Percentiles rank a stretch among this genome's conserved stretches.
Evolutionary conservation across 2,113 vertebrate genomes (phyloP).

Genomic region (Marmota monax): DNA sequence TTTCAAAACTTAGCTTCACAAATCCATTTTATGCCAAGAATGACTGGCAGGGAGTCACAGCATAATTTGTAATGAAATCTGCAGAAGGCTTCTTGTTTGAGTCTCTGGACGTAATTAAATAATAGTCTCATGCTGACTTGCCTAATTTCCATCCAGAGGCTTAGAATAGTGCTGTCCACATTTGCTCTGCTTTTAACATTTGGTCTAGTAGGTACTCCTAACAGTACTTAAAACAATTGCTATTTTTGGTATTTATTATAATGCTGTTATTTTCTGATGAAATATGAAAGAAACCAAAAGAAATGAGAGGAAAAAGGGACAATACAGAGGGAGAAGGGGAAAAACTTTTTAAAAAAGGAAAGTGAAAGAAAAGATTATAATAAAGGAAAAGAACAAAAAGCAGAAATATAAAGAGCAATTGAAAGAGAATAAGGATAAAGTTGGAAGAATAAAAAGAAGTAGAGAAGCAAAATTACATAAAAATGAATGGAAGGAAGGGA

Average conservation of each 20-base stretch:
- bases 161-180: neutral
- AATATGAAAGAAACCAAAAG: neutral
- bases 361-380: neutral
- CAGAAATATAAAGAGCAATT: neutral
- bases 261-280: neutral
- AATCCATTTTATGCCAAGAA: slow-evolving; percentile 66
- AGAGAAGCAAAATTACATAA: neutral
- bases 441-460: neutral
- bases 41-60: slow-evolving; percentile 46
- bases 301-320: neutral
- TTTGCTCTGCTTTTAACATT: neutral
- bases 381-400: neutral
- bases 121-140: slow-evolving; percentile 8
- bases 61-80: slow-evolving; percentile 52
- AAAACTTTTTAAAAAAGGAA: neutral
- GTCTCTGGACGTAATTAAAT: slow-evolving; percentile 21
- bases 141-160: neutral
- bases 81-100: neutral
- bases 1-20: slow-evolving; percentile 60
- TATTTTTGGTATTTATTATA: slow-evolving; percentile 11
- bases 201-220: neutral
- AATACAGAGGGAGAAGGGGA: fast-evolving
- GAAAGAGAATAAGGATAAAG: neutral
- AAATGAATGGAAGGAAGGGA: neutral
- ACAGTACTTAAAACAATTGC: neutral